Evolutionary conservation across 2,797 vertebrate genomes (phyloP).

Genomic region (Gobio occitaniae): DNA sequence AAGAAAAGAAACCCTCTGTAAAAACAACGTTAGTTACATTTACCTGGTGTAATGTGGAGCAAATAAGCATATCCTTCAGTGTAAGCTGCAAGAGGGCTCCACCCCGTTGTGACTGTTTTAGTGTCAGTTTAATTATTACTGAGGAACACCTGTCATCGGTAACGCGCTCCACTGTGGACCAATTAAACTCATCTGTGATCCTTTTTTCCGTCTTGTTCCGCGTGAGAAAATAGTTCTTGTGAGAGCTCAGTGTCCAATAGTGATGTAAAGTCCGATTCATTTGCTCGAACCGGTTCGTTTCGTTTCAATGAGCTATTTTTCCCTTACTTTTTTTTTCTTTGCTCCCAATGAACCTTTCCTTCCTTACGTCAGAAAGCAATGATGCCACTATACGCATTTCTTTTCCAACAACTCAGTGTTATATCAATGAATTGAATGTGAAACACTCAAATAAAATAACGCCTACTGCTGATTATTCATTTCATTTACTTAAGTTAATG

Average conservation of each 20-base stretch:
- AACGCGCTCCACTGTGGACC: constrained; percentile 42
- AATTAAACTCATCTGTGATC: constrained; percentile 34
- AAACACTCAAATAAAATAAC: too few relatives aligned
- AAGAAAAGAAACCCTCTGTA: neutral
- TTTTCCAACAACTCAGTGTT: too few relatives aligned
- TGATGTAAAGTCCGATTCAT: too few relatives aligned
- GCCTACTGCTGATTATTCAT: too few relatives aligned
- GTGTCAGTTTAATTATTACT: constrained; percentile 70
- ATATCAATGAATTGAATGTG: too few relatives aligned
- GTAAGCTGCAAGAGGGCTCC: constrained; percentile 27
- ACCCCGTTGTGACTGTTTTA: constrained; percentile 37
- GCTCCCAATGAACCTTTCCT: too few relatives aligned
- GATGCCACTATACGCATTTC: too few relatives aligned
- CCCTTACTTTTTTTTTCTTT: too few relatives aligned
- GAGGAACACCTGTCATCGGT: constrained; percentile 70
- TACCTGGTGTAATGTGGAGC: constrained; percentile 11
- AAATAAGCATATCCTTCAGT: constrained; percentile 62
- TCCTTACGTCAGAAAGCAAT: too few relatives aligned
- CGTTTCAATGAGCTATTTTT: too few relatives aligned
- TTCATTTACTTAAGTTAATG: too few relatives aligned
- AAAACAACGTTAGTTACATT: neutral
- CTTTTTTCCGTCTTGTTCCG: neutral
- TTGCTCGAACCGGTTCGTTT: too few relatives aligned
- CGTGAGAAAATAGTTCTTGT: constrained; percentile 29
- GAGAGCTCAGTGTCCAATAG: neutral